Evolutionary conservation across 2,888 invertebrate species (phyloP), one percentile per base, ranked within the genome.

Genomic region (Drosophila barbarae): DNA sequence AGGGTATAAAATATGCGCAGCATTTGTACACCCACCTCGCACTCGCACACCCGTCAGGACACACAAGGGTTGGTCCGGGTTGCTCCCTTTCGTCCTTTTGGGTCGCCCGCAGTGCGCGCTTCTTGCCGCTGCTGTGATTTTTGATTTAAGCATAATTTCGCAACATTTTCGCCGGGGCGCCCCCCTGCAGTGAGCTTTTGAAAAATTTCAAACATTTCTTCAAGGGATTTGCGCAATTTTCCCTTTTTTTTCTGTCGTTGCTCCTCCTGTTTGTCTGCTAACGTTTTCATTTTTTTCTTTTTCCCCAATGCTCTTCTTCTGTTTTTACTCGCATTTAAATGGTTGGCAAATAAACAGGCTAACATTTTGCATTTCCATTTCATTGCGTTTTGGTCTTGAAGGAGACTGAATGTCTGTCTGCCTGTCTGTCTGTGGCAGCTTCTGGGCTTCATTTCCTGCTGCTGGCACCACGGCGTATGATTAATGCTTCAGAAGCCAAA

Each of bases 121-220:
- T 57, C 18, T 46, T 57, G 58, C 67, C 64, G 67, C 71, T 44
- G 77, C 78, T 74, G 71, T 81, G 81, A 84, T 84, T 84, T 81
- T 81, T 81, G 81, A 84, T 81, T 81, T 84, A 81, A 81, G 84
- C 76, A 81, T 84, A 79, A 84, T 84, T 81, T 79, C 64, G 82
- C 84, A 73, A 77, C 69, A 69, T 71, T 76, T 69, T 58, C 53
- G 47, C 39, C n/a, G 28, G 51, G 30, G 57, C 64, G 51, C 54
- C 68, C 36, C 18, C 46, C 18, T 13, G 64, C 59, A 52, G 72
- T 67, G 69, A 66, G 71, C 68, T 72, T 71, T 71, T 81, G 78
- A 83, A 79, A 77, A 74, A 80, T 79, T 79, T 80, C 80, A 77
- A 80, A 77, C 83, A 79, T 79, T 82, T 82, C 77, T 82, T 79